Conservation (phyloP, 2,113 vertebrate species). For the Cettia cetti region DNA sequence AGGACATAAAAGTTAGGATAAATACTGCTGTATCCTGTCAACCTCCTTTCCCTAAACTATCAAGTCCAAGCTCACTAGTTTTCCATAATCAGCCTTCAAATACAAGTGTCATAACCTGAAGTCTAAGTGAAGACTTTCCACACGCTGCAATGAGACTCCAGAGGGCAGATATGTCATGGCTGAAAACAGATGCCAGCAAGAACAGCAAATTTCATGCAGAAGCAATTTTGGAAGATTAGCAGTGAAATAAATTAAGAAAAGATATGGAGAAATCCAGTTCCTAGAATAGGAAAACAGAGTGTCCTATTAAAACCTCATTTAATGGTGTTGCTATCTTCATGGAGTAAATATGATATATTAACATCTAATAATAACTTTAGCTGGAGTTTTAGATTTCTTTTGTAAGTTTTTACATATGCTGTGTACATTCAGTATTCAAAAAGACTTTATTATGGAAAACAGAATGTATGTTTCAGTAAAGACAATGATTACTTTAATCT, state of each 20-base stretch:
- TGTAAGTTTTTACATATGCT: background rate
- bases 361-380: background rate
- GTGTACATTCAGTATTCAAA: background rate
- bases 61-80: background rate
- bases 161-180: background rate
- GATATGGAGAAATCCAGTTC: background rate
- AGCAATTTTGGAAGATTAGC: background rate
- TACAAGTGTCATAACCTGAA: background rate
- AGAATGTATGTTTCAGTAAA: background rate
- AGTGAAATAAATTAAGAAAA: background rate
- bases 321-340: background rate
- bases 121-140: background rate
- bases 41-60: background rate
- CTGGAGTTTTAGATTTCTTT: background rate
- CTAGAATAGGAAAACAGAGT: background rate
- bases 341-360: background rate
- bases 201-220: background rate
- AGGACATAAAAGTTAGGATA: background rate
- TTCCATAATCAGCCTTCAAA: background rate
- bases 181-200: background rate
- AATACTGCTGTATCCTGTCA: background rate
- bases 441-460: background rate
- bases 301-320: background rate
- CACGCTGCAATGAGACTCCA: fast-evolving
- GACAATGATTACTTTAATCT: conserved; percentile 7